phyloP scores from a whole-genome alignment of 2,113 vertebrate genomes.

The Lepus europaeus region DNA sequence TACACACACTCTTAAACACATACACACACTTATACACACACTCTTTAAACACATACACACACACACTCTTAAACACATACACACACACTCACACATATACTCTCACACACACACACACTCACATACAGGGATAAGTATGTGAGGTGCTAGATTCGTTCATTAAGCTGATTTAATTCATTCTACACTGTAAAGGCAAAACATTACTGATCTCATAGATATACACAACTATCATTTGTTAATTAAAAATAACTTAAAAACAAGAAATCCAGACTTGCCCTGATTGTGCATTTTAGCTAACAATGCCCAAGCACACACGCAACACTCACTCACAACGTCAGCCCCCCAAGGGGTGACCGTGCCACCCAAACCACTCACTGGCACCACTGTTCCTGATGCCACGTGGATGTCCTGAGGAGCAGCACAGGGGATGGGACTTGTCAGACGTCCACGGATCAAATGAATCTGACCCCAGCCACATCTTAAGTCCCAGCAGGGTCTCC shows the following conservation, averaged over 20 bases:
- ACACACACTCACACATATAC: too few species aligned
- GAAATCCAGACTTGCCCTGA: background rate
- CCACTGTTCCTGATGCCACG: background rate
- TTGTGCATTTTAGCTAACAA: background rate
- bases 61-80: too few species aligned
- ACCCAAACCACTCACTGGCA: too few species aligned
- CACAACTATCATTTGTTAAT: background rate
- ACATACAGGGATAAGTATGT: background rate
- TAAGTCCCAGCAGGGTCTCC: background rate
- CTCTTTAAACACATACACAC: too few species aligned
- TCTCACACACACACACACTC: too few species aligned
- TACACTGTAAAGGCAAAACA: too few species aligned
- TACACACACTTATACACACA: too few species aligned
- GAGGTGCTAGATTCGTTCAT: background rate
- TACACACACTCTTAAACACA: too few species aligned
- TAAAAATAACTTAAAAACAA: background rate
- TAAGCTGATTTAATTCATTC: background rate
- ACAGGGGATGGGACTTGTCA: background rate
- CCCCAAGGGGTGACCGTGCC: background rate
- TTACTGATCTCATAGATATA: too few species aligned
- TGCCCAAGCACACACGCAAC: background rate
- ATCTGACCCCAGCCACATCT: background rate
- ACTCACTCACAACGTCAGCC: background rate
- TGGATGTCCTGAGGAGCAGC: background rate
- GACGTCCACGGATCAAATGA: background rate